Evolutionary conservation across 2,888 invertebrate species (phyloP).

Genomic region (Lepas anatifera): DNA sequence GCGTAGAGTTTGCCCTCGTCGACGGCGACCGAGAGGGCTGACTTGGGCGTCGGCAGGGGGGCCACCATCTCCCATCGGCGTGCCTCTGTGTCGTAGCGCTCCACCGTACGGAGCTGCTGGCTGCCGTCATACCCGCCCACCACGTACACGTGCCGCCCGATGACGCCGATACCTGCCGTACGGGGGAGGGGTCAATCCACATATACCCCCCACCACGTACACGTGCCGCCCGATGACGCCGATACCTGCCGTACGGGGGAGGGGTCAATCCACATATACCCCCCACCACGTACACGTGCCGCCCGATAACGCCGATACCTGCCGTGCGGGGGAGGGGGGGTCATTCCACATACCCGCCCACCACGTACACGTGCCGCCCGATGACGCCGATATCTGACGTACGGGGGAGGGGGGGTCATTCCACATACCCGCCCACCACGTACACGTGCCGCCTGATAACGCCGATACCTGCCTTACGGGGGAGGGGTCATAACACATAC

Average conservation of each 20-base stretch:
- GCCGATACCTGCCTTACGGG: slow-evolving; percentile 47
- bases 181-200: neutral
- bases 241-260: slow-evolving; percentile 42
- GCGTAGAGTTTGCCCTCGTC: slow-evolving; percentile 35
- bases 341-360: slow-evolving; percentile 94
- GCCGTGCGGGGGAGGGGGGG: no score
- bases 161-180: slow-evolving; percentile 52
- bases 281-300: slow-evolving; percentile 83
- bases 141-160: slow-evolving; percentile 80
- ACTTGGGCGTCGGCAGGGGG: slow-evolving; percentile 35
- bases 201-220: slow-evolving; percentile 91
- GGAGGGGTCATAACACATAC: slow-evolving; percentile 36
- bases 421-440: slow-evolving; percentile 92
- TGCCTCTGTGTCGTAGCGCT: slow-evolving; percentile 36
- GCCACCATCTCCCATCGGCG: slow-evolving; percentile 36
- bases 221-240: slow-evolving; percentile 72
- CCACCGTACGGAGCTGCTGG: slow-evolving; percentile 67
- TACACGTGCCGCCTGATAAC: slow-evolving; percentile 75
- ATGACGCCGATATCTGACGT: slow-evolving; percentile 56
- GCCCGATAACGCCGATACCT: slow-evolving; percentile 68
- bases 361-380: slow-evolving; percentile 78
- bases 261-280: no score
- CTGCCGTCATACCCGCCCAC: slow-evolving; percentile 87
- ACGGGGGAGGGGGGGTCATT: neutral
- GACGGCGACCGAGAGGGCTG: slow-evolving; percentile 37